Conservation (phyloP, 2,113 vertebrate genomes). For the Xenotilapia caudafasciata region DNA sequence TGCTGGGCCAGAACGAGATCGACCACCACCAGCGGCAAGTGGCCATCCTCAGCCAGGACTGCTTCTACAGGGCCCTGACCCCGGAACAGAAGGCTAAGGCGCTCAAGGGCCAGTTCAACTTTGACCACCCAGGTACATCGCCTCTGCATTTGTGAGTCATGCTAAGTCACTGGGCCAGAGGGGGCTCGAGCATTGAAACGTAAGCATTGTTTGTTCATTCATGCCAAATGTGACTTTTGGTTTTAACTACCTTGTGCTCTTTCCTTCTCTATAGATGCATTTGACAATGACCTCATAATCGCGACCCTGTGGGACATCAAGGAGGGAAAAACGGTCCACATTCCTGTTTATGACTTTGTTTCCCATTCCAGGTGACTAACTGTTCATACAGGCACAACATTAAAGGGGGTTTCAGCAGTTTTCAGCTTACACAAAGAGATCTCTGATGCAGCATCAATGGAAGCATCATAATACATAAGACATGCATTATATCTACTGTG, state of each 20-base stretch:
- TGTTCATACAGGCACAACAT: not conserved
- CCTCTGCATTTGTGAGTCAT: not conserved
- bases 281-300: slow-evolving; percentile 92
- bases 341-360: slow-evolving; percentile 96
- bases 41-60: slow-evolving; percentile 94
- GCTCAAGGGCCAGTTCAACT: slow-evolving; percentile 94
- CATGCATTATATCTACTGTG: not conserved
- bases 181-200: not conserved
- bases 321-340: slow-evolving; percentile 88
- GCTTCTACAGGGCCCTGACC: slow-evolving; percentile 93
- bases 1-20: slow-evolving; percentile 95
- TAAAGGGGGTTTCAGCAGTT: not conserved
- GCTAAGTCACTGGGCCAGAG: not conserved
- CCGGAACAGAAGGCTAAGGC: slow-evolving; percentile 93
- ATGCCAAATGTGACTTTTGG: not conserved
- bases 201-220: not conserved
- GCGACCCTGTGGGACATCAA: slow-evolving; percentile 85
- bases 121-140: slow-evolving; percentile 90
- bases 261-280: slow-evolving; percentile 80
- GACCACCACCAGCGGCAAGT: slow-evolving; percentile 92
- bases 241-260: not conserved
- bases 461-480: not conserved
- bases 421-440: not conserved
- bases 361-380: slow-evolving; percentile 86
- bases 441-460: not conserved